Evolutionary conservation across 2,797 vertebrate genomes (phyloP).

Genomic region (Phrynocephalus forsythii): DNA sequence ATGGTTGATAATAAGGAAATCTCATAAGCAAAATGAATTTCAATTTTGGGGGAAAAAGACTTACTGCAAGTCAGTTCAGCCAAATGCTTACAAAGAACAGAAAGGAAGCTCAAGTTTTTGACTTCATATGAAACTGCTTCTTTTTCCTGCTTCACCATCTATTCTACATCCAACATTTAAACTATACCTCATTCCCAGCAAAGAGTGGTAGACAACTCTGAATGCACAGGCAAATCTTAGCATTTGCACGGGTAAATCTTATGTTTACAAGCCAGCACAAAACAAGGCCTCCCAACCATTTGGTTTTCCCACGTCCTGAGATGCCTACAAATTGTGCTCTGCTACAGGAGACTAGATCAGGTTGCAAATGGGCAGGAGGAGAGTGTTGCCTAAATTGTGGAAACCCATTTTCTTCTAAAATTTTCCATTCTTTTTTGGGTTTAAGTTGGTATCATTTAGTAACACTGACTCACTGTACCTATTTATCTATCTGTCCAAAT

Average conservation of each 20-base stretch:
- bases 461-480: background rate
- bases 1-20: background rate
- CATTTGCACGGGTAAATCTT: no score
- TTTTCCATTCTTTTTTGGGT: constrained; percentile 11
- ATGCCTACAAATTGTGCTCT: background rate
- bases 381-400: background rate
- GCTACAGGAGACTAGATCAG: background rate
- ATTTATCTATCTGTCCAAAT: background rate
- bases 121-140: background rate
- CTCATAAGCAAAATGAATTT: background rate
- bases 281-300: background rate
- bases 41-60: background rate
- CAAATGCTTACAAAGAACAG: background rate
- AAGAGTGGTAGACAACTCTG: constrained; percentile 1
- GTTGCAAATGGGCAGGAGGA: background rate
- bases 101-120: background rate
- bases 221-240: background rate
- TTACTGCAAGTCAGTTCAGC: background rate
- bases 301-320: background rate
- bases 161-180: background rate
- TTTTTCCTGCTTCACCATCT: background rate
- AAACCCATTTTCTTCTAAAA: constrained; percentile 14
- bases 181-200: constrained; percentile 3
- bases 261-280: background rate
- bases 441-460: background rate